Evolutionary conservation across 2,797 vertebrate genomes (phyloP), one percentile per base, ranked within the genome.

Genomic region (Thalassophryne amazonica): DNA sequence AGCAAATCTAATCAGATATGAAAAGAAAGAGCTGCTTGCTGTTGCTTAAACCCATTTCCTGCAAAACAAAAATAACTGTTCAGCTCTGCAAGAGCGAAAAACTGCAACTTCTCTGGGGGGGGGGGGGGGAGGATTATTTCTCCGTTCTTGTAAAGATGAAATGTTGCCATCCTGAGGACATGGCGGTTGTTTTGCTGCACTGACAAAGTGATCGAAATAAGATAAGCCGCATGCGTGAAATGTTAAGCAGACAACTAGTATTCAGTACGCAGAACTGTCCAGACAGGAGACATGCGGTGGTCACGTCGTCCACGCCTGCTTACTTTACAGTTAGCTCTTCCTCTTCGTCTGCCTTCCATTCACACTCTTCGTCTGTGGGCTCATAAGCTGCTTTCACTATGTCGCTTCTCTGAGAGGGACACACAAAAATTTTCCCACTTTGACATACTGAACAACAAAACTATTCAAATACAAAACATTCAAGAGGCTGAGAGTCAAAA

Each of bases 321-420:
- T 90, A 96, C 95, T 94, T n/a, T 89, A 99, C 97, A 73, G 95
- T 95, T 84, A 98, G 89, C 76, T 97, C 96, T 85, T 96, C 96
- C 40, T 98, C 97, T 4, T 88, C 92, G 77, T 98, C 93, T 47
- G 92, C 86, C 86, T 98, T 98, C 97, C 97, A 99, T 74, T 98
- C 95, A 77, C 96, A 98, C 68, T 99, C 97, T 77, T 98, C 96
- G 49, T 99, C 97, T 59, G 94, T 98, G 69, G 97, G 97, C 79
- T 99, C 97, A 68, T 98, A 98, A 40, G 87, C 85, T 38, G 96
- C 95, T 91, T 94, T 99, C 85, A 99, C 93, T 53, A 99, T 99
- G 66, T 99, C 95, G 42, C 96, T 96, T 80, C 96, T 91, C 97
- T 99, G 73, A 81, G 41, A 13, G 0, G 4, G 4, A 15, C 11